Percentiles rank a stretch among this genome's conserved stretches.
These are phyloP conservation scores for Ascidia mentula DNA, from an alignment of 23 tunicate genomes.

Conservation along the genomic window DNA sequence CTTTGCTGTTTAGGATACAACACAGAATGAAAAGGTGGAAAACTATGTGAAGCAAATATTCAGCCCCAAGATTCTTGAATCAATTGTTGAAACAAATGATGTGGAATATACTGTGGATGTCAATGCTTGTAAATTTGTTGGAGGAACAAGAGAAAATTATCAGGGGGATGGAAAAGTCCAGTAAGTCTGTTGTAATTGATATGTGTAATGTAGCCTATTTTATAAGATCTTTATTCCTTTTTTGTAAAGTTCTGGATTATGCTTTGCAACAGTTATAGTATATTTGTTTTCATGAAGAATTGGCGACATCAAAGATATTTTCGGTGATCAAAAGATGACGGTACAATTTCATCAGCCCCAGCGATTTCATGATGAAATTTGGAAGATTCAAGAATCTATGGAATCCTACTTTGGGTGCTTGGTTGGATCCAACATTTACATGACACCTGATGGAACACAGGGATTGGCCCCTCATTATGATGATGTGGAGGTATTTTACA, in stretches of 20 bases:
- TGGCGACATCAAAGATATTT: slow-evolving; percentile 17
- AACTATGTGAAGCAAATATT: slow-evolving; percentile 28
- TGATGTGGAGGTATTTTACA: slow-evolving; percentile 55
- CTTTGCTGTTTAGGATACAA: background rate
- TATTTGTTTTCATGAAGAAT: slow-evolving; percentile 14
- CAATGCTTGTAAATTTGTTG: slow-evolving; percentile 31
- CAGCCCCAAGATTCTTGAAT: slow-evolving; percentile 26
- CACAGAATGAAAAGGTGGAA: background rate
- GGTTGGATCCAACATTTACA: slow-evolving; percentile 68
- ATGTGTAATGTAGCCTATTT: background rate
- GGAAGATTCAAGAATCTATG: slow-evolving; percentile 69
- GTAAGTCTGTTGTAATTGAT: slow-evolving; percentile 13
- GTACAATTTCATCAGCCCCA: slow-evolving; percentile 82
- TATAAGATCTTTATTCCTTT: too few species aligned
- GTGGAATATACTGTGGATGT: slow-evolving; percentile 22
- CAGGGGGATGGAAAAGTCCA: slow-evolving; percentile 31
- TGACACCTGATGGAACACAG: slow-evolving; percentile 66
- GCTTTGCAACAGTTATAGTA: too few species aligned
- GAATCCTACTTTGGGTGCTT: slow-evolving; percentile 54
- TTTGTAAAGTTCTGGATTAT: too few species aligned
- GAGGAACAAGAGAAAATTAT: slow-evolving; percentile 13
- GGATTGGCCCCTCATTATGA: slow-evolving; percentile 83
- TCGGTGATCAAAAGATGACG: slow-evolving; percentile 40
- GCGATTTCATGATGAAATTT: slow-evolving; percentile 62
- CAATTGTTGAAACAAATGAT: slow-evolving; percentile 27